Conservation (phyloP, 2,113 vertebrate species). For the Oophaga pumilio region DNA sequence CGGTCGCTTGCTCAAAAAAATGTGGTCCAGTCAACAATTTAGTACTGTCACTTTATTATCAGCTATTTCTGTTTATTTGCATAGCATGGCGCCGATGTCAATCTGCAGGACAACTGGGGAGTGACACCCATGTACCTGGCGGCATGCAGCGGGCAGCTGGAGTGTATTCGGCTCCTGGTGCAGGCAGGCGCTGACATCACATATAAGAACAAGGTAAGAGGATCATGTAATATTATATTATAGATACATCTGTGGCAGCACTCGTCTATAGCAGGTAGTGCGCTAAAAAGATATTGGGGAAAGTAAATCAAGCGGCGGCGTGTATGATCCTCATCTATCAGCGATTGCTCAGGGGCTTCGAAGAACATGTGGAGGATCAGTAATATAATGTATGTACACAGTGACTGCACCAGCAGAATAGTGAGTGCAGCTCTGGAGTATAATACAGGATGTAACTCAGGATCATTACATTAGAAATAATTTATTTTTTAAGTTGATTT, state of each 20-base stretch:
- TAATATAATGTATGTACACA: too few species aligned
- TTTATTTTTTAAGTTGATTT: too few species aligned
- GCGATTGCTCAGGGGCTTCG: too few species aligned
- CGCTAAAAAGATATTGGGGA: too few species aligned
- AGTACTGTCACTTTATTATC: neutral
- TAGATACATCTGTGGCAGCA: neutral
- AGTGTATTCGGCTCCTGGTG: constrained; percentile 63
- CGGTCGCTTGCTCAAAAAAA: too few species aligned
- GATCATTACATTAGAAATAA: neutral
- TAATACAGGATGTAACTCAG: neutral
- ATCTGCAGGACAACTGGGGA: constrained; percentile 65
- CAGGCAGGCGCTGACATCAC: constrained; percentile 62
- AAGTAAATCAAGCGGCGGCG: too few species aligned
- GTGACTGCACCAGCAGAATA: neutral
- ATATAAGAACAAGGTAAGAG: constrained; percentile 64
- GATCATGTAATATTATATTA: too few species aligned
- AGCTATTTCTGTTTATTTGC: neutral
- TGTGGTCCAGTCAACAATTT: too few species aligned
- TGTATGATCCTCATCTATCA: too few species aligned
- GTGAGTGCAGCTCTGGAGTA: neutral
- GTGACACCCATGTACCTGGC: constrained; percentile 65
- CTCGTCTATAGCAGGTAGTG: too few species aligned
- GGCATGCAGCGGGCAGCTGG: constrained; percentile 64
- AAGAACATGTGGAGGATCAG: too few species aligned
- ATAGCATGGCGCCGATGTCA: constrained; percentile 64